A percentile compares a stretch with the other conserved stretches of the same genome.
phyloP scores from a whole-genome alignment of 2,888 invertebrate genomes.

The Tipula unca region DNA sequence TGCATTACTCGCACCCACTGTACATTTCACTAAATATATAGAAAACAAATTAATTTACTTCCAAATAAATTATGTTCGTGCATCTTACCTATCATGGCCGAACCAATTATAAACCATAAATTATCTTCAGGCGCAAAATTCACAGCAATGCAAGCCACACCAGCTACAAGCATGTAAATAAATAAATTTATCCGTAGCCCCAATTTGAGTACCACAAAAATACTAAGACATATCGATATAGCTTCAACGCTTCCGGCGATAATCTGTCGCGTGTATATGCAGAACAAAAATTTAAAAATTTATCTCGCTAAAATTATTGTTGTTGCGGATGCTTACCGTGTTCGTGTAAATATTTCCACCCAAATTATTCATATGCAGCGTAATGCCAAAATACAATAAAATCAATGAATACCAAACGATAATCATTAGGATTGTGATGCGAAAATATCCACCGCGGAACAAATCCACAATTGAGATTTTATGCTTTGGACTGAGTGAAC shows the following conservation, averaged over 20 bases:
- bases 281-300: not conserved
- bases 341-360: constrained; percentile 65
- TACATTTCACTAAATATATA: constrained; percentile 51
- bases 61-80: not conserved
- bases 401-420: constrained; percentile 67
- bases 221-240: constrained; percentile 62
- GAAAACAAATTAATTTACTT: not conserved
- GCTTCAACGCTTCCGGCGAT: constrained; percentile 64
- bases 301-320: not conserved
- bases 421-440: constrained; percentile 58
- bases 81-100: constrained; percentile 60
- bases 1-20: constrained; percentile 68
- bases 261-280: constrained; percentile 33
- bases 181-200: constrained; percentile 63
- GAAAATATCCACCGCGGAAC: constrained; percentile 54
- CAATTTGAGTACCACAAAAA: constrained; percentile 59
- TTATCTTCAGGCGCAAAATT: constrained; percentile 46
- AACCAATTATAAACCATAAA: constrained; percentile 53
- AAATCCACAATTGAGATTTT: constrained; percentile 53
- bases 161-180: constrained; percentile 57
- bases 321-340: constrained; percentile 44
- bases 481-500: constrained; percentile 26
- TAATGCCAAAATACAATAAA: constrained; percentile 69
- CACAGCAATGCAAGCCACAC: constrained; percentile 56
- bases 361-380: constrained; percentile 64